phyloP scores from a whole-genome alignment of 2,888 invertebrate species.

The Drosophila birchii region DNA sequence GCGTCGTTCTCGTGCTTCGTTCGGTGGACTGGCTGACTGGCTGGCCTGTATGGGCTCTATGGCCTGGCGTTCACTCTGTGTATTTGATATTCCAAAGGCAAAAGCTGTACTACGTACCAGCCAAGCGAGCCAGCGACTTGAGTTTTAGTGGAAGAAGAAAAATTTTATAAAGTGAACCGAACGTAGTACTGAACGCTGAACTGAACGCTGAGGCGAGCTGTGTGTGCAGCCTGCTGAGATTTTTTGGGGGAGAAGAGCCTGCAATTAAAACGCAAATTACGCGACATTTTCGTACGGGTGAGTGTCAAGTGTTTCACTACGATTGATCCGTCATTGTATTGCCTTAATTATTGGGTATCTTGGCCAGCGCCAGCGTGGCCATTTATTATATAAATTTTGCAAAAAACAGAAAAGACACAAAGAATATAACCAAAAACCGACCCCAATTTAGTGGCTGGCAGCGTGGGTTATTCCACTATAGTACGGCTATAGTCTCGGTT shows the following conservation, averaged over 20 bases:
- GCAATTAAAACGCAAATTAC: constrained; percentile 77
- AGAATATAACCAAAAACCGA: constrained; percentile 69
- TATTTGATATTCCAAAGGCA: constrained; percentile 82
- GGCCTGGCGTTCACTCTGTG: constrained; percentile 81
- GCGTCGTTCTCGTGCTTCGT: constrained; percentile 73
- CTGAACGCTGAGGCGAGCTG: constrained; percentile 20
- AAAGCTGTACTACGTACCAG: constrained; percentile 72
- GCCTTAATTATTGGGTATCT: constrained; percentile 57
- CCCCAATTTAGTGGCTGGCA: constrained; percentile 66
- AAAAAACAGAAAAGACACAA: constrained; percentile 51
- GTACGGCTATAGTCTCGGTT: constrained; percentile 17
- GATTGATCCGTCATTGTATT: constrained; percentile 65
- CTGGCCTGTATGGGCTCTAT: constrained; percentile 45
- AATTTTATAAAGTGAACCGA: constrained; percentile 78
- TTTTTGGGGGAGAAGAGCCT: constrained; percentile 17
- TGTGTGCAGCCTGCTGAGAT: constrained; percentile 17
- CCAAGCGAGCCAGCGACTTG: constrained; percentile 54
- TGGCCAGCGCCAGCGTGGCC: constrained; percentile 63
- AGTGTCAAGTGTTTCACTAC: constrained; percentile 79
- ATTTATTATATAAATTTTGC: constrained; percentile 82
- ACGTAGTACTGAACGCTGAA: constrained; percentile 15
- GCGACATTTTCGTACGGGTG: constrained; percentile 78
- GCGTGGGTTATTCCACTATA: constrained; percentile 63
- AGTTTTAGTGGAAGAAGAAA: constrained; percentile 77
- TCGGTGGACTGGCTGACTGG: constrained; percentile 19